Conservation (phyloP, 2,888 invertebrate species). For the Pristionchus mayeri region DNA sequence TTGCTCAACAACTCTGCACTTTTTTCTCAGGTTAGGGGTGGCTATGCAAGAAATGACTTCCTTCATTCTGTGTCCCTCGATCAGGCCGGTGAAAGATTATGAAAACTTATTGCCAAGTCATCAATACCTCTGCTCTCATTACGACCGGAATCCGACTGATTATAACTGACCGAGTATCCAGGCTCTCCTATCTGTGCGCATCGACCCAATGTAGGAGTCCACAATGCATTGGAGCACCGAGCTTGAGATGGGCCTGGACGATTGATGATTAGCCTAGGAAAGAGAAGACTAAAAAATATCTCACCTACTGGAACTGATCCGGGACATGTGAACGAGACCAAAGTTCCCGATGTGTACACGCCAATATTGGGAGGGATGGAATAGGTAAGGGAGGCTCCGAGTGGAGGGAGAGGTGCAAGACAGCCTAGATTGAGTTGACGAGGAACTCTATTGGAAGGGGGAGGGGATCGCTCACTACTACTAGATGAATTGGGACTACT, state of each 20-base stretch:
- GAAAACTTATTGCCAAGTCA: no score
- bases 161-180: not conserved
- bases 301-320: not conserved
- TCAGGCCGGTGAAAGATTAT: no score
- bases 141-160: no score
- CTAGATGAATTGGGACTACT: not conserved
- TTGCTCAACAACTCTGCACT: no score
- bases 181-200: not conserved
- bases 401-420: not conserved
- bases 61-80: not conserved
- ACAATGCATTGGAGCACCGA: slow-evolving; percentile 35
- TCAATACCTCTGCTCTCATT: no score
- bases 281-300: not conserved
- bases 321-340: not conserved
- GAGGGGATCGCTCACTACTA: slow-evolving; percentile 2
- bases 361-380: slow-evolving; percentile 21
- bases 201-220: slow-evolving; percentile 15
- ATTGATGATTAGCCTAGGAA: no score
- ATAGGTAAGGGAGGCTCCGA: not conserved
- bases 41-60: not conserved
- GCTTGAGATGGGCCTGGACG: slow-evolving; percentile 20
- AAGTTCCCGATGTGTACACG: slow-evolving; percentile 9
- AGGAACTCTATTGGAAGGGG: not conserved
- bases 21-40: no score
- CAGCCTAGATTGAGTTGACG: slow-evolving; percentile 32